Evolutionary conservation across 1,140 invertebrate species (phyloP).

Genomic region (Drosophila takahashii): DNA sequence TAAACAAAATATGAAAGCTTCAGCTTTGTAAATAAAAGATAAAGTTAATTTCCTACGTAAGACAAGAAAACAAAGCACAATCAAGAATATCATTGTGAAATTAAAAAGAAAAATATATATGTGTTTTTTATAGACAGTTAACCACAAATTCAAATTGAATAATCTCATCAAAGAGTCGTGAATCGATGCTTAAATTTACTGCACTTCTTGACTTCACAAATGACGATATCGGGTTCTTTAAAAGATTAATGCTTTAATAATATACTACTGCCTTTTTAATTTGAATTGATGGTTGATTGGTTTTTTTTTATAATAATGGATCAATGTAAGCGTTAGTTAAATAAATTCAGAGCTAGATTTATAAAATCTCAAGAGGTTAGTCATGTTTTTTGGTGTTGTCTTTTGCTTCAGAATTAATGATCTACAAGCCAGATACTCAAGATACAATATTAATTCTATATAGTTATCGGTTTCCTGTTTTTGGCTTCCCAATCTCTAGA

Average conservation of each 20-base stretch:
- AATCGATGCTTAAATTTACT: slow-evolving; percentile 15
- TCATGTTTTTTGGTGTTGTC: not conserved
- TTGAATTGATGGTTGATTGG: not conserved
- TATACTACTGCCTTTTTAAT: not conserved
- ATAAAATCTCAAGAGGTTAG: not conserved
- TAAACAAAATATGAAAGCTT: not conserved
- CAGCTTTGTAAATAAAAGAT: not conserved
- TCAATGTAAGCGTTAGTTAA: not conserved
- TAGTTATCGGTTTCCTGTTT: not conserved
- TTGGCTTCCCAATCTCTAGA: not conserved
- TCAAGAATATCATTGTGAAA: not conserved
- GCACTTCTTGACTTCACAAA: not conserved
- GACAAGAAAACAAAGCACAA: not conserved
- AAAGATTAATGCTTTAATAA: slow-evolving; percentile 2
- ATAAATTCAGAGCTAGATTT: not conserved
- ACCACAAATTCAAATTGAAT: not conserved
- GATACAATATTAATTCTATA: no score
- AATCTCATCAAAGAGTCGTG: slow-evolving; percentile 3
- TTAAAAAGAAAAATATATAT: not conserved
- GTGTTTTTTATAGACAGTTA: not conserved
- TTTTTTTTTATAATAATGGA: not conserved
- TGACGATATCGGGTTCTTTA: not conserved
- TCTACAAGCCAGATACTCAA: not conserved
- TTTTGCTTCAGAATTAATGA: not conserved
- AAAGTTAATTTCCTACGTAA: not conserved